Evolutionary conservation across 2,113 vertebrate genomes (phyloP), one percentile per base, ranked within the genome.

Genomic region (Talpa occidentalis): DNA sequence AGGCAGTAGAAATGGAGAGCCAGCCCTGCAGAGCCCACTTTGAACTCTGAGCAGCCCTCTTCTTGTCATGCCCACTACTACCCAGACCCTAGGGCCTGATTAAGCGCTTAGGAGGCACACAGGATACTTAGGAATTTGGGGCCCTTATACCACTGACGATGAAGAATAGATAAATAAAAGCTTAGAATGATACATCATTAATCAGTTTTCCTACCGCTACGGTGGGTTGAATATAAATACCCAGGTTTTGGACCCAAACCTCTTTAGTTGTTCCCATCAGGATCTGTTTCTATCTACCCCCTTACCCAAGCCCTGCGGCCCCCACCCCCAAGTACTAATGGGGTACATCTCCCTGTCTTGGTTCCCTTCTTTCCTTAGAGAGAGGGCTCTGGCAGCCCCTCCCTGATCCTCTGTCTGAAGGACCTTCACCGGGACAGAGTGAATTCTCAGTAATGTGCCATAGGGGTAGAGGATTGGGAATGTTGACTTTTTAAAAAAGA

Each of bases 81-180:
- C 4, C 28, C 1, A 40, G 74, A 11, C 56, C 67, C 82, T 42
- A 79, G 94, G 82, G 64, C 28, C 62, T 89, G 91, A 86, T 82
- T 82, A 95, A 94, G 35, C 44, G 77, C 82, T 93, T 95, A 90
- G 0, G 44, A 85, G 83, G 62, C 4, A 1, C 52, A 60, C 47
- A 62, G 56, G 91, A 67, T 59, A 78, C 88, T 96, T 76, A 94
- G 90, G 95, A 94, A 83, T 76, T 74, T 54, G 91, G 77, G 93
- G 88, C 44, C 47, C 86, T 56, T 62, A 30, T 67, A 69, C 80
- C 28, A 37, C 40, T 82, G 90, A 72, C 0, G 11, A 88, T 95
- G 82, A 94, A 91, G 91, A 94, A 94, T 92, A 88, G 88, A 96
- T 91, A 86, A 90, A 69, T 92, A 76, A 83, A 95, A 78, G 83